Evolutionary conservation across 92 coral and sea anemone species (phyloP), one percentile per base, ranked within the genome.

Genomic region (Zoanthus solanderi): DNA sequence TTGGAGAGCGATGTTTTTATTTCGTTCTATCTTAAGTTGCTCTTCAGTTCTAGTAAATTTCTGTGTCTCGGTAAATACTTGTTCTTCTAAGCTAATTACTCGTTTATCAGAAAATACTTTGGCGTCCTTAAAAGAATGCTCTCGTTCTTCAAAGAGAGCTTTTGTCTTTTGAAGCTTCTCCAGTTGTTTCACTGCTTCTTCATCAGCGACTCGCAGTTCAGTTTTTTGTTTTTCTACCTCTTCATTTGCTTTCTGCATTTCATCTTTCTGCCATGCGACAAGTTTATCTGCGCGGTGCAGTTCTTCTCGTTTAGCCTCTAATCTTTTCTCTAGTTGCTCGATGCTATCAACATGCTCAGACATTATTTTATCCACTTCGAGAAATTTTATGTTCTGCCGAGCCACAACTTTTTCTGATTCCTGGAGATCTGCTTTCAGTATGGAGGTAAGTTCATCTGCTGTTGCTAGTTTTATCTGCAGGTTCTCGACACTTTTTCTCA

Each of bases 141-240:
- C 72, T 7, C 30, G 37, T 18, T 77, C 46, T 29, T 54, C 23
- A 10, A 42, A 31, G 28, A 37, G 16, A 58, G 71, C 53, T 16
- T n/a, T 17, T 60, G 84, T 79, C 10, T 15, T 0, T 31, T 79
- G 84, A 13, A 32, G 5, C 54, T 65, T n/a, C 42, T 79, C 84
- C 30, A 60, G 30, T 66, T 79, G 84, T 67, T 79, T 79, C 37
- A 63, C 84, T 11, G 84, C 34, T 29, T 79, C 84, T 45, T 79
- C 84, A 18, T 79, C 72, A n/a, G 73, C 72, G 8, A 23, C 10
- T 23, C 48, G 69, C 28, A 78, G 83, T 29, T 28, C 83, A 32
- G 66, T 50, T 29, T 56, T 78, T 58, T 54, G 48, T 15, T 54
- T 42, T 42, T 32, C 83, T 56, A 78, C 12, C n/a, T 17, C 37